Base-by-base conservation (phyloP, 2,797 vertebrate genomes). In the Gambusia yucatana region DNA sequence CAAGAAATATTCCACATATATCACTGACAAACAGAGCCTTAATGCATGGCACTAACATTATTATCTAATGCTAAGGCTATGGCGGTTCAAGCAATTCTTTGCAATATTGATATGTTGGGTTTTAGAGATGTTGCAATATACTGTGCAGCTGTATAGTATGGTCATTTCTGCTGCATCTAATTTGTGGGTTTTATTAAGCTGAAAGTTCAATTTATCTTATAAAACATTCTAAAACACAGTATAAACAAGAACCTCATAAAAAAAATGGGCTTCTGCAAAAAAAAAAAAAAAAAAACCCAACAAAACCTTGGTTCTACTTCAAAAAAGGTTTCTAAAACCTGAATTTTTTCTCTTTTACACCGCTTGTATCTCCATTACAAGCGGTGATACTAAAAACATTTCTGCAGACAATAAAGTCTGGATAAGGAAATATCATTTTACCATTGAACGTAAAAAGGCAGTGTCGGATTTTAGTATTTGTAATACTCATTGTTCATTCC, bases 391-490 rank as follows among this genome's bases (percentile, higher is more conserved):
- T 59, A 6, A 16, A 59, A 59, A 30, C 7, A 55, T 55, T n/a
- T 55, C 52, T n/a, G 9, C 10, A n/a, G 25, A n/a, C 25, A n/a
- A 20, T 63, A 63, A 63, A 36, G 17, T 36, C 61, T 36, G 30
- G 61, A 20, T 33, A 61, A 33, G 13, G 30, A 33, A 61, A 33
- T 61, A 33, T 61, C 5, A 61, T 33, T 61, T 61, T 33, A 33
- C 14, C 6, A 16, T 3, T 61, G 28, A 61, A 3, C 33, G 30
- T 33, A 33, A 14, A 3, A 61, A 61, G 28, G 59, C 14, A 3
- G 59, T 33, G 13, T 61, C 59, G 33, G 30, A 33, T 33, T 61
- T 16, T 33, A 87, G 82, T 91, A 90, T 92, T 92, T 86, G 85
- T 76, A 79, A 87, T 57, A 81, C 73, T 88, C 33, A 80, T 71